Evolutionary conservation across 2,797 vertebrate species (phyloP).

Genomic region (Ctenopoma multispine): DNA sequence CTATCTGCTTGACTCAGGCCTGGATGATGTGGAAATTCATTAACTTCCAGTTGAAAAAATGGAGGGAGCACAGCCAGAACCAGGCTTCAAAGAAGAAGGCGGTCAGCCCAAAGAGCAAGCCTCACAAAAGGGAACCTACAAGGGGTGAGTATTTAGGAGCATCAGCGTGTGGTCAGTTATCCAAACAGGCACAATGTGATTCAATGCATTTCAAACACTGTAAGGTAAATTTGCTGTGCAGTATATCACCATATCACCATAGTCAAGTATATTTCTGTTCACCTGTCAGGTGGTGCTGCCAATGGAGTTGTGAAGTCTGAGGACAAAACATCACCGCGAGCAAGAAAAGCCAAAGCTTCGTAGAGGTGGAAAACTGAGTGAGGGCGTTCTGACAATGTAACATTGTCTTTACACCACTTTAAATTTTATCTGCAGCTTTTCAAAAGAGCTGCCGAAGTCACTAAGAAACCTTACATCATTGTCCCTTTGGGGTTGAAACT

Average conservation of each 20-base stretch:
- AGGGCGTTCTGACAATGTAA: constrained; percentile 67
- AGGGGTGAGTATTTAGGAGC: constrained; percentile 75
- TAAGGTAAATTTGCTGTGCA: background rate
- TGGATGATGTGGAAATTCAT: constrained; percentile 96
- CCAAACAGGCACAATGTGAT: background rate
- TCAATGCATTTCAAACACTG: background rate
- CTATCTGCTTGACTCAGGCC: constrained; percentile 89
- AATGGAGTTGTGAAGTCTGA: constrained; percentile 87
- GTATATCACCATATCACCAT: background rate
- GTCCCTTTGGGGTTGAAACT: constrained; percentile 54
- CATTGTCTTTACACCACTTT: constrained; percentile 66
- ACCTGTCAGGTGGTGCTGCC: constrained; percentile 76
- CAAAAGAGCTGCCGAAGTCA: constrained; percentile 66
- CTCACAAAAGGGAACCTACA: constrained; percentile 82
- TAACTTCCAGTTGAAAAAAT: constrained; percentile 91
- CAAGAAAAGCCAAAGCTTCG: constrained; percentile 86
- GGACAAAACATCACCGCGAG: constrained; percentile 83
- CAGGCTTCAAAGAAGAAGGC: constrained; percentile 86
- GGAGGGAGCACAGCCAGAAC: constrained; percentile 88
- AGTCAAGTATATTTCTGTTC: constrained; percentile 16
- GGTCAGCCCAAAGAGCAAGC: constrained; percentile 85
- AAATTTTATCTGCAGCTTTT: constrained; percentile 61
- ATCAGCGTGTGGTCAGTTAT: background rate
- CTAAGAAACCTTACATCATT: constrained; percentile 69
- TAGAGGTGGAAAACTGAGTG: constrained; percentile 70